Evolutionary conservation across 1,140 invertebrate genomes (phyloP).

Genomic region (Teleogryllus occipitalis): DNA sequence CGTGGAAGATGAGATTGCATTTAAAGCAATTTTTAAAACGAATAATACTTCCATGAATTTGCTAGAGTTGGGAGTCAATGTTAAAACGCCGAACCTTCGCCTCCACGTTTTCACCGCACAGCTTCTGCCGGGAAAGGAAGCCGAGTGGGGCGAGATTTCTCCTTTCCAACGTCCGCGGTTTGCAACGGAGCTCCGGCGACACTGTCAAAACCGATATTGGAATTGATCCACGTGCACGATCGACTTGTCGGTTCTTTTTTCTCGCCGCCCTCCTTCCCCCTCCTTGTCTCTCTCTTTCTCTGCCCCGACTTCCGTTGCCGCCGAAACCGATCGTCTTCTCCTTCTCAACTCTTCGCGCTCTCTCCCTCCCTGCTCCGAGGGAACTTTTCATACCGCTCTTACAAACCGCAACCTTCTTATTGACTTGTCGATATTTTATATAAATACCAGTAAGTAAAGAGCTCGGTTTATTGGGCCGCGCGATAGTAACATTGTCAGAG

Average conservation of each 20-base stretch:
- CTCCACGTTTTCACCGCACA: no score
- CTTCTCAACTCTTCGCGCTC: background rate
- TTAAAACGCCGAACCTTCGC: no score
- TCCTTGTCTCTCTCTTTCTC: background rate
- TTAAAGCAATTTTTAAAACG: no score
- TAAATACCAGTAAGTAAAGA: background rate
- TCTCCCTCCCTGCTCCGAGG: background rate
- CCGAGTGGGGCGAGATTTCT: background rate
- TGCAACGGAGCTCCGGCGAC: background rate
- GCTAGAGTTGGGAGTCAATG: no score
- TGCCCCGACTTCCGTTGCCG: background rate
- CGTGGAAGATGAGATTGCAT: no score
- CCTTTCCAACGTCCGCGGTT: background rate
- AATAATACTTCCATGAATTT: no score
- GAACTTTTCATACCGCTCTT: background rate
- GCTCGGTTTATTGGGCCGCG: background rate
- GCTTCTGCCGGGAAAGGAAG: no score
- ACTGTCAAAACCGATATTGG: background rate
- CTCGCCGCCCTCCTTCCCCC: background rate
- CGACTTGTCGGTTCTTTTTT: background rate
- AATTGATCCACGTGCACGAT: background rate
- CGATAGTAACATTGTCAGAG: constrained; percentile 4
- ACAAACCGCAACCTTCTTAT: constrained; percentile 4
- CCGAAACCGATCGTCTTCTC: background rate
- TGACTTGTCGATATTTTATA: constrained; percentile 5